Evolutionary conservation across 1,140 invertebrate genomes (phyloP).

Genomic region (Drosophila serrata): DNA sequence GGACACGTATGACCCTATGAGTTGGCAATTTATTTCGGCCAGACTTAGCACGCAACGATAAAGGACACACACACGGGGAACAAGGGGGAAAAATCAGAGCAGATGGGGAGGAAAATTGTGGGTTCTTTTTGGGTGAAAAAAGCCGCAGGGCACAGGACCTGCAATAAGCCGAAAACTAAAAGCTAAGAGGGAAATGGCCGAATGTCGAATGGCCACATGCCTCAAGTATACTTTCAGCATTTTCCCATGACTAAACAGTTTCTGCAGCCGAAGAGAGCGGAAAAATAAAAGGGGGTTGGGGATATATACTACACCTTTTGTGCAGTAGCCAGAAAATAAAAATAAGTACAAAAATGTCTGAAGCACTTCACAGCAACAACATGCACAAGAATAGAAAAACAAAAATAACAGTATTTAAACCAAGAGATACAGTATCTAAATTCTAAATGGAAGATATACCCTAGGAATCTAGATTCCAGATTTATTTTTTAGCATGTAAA

Average conservation of each 20-base stretch:
- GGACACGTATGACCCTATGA: slow-evolving; percentile 54
- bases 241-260: slow-evolving; percentile 78
- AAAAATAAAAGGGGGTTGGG: not conserved
- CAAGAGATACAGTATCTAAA: not conserved
- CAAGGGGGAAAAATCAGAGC: slow-evolving; percentile 14
- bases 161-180: slow-evolving; percentile 67
- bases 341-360: slow-evolving; percentile 61
- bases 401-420: slow-evolving; percentile 19
- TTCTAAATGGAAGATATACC: not conserved
- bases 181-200: slow-evolving; percentile 47
- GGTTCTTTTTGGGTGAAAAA: not conserved
- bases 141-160: slow-evolving; percentile 37
- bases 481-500: not conserved
- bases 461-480: not conserved
- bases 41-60: slow-evolving; percentile 72
- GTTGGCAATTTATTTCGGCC: slow-evolving; percentile 72
- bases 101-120: slow-evolving; percentile 10
- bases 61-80: slow-evolving; percentile 28
- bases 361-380: slow-evolving; percentile 40
- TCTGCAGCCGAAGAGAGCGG: slow-evolving; percentile 4
- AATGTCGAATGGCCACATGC: slow-evolving; percentile 49
- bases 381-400: slow-evolving; percentile 12
- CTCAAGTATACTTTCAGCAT: slow-evolving; percentile 66
- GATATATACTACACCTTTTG: slow-evolving; percentile 53
- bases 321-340: slow-evolving; percentile 53